These are phyloP conservation scores for Eidolon helvum DNA, from an alignment of 2,113 vertebrate species.

Conservation along the genomic window DNA sequence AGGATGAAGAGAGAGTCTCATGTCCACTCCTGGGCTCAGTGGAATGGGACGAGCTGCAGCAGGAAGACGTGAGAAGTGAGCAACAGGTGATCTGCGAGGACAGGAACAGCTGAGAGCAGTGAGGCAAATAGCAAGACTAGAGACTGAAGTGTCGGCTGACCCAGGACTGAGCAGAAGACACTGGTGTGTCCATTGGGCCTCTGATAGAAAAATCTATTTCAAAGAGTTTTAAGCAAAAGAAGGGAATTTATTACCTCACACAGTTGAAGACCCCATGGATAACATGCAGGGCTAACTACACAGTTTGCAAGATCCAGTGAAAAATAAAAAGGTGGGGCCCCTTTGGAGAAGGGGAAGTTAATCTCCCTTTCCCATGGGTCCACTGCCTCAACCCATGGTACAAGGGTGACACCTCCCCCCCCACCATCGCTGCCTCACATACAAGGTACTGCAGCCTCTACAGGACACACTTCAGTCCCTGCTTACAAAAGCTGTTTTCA, in stretches of 20 bases:
- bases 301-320: background rate
- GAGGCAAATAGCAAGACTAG: background rate
- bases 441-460: background rate
- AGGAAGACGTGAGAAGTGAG: background rate
- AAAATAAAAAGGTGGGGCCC: background rate
- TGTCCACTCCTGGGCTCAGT: background rate
- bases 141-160: background rate
- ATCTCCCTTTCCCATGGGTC: background rate
- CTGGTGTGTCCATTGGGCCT: background rate
- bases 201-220: background rate
- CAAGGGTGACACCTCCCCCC: background rate
- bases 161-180: background rate
- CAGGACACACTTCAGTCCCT: background rate
- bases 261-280: background rate
- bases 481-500: background rate
- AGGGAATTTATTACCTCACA: background rate
- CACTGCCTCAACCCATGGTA: background rate
- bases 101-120: background rate
- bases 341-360: background rate
- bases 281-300: background rate
- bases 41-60: background rate
- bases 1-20: background rate
- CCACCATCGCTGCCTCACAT: fast-evolving
- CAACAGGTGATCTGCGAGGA: background rate
- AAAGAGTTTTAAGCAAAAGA: background rate